A percentile compares a stretch with the other conserved stretches of the same genome.
Evolutionary conservation across 2,113 vertebrate genomes (phyloP).

Genomic region (Maccullochella peelii): DNA sequence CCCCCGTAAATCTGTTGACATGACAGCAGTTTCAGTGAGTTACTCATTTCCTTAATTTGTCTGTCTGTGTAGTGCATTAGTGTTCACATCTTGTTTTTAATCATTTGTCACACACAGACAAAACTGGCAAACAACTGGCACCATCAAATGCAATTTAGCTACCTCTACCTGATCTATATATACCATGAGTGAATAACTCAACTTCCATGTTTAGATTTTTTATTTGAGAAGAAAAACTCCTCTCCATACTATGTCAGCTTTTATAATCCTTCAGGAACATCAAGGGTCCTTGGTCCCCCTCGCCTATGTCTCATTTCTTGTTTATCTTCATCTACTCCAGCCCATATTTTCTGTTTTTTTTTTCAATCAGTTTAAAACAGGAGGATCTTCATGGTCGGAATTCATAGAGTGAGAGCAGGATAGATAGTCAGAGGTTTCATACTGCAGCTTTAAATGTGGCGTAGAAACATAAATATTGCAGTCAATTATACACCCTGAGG

Average conservation of each 20-base stretch:
- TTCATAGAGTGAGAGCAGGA: not conserved
- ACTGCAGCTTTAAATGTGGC: not conserved
- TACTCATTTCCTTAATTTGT: constrained; percentile 47
- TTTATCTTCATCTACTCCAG: not conserved
- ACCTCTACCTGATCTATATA: not conserved
- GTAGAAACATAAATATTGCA: not conserved
- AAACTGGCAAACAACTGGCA: not conserved
- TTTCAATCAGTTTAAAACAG: not conserved
- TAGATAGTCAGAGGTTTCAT: not conserved
- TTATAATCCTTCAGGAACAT: not conserved
- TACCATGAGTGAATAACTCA: constrained; percentile 19
- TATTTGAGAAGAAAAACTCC: not conserved
- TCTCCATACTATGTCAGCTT: not conserved
- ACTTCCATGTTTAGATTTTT: not conserved
- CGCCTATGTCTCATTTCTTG: not conserved
- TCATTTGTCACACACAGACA: constrained; percentile 27
- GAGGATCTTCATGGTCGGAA: not conserved
- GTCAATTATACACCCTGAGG: not conserved
- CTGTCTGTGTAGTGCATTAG: constrained; percentile 26
- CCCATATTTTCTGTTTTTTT: not conserved
- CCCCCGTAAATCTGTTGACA: constrained; percentile 48
- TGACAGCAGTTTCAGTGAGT: constrained; percentile 35
- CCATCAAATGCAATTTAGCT: constrained; percentile 26
- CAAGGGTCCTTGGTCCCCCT: not conserved
- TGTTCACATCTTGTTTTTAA: constrained; percentile 39